phyloP scores from a whole-genome alignment of 1,140 invertebrate species.

The Plutomurus gul region DNA sequence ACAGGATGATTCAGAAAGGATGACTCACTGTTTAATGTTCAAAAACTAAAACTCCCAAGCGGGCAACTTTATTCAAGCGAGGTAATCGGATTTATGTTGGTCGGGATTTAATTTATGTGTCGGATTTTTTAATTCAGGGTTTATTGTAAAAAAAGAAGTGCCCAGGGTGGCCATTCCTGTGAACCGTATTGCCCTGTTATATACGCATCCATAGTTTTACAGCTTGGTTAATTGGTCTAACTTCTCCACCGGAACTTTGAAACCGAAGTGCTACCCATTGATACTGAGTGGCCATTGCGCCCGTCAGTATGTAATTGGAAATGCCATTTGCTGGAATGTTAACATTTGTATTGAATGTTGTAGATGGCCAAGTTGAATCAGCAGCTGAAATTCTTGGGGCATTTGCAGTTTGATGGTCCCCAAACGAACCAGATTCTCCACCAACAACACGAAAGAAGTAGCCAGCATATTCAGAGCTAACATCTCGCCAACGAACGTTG shows the following conservation, averaged over 20 bases:
- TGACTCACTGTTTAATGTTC: too few species aligned
- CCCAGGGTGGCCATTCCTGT: too few species aligned
- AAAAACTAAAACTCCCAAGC: too few species aligned
- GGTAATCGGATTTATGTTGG: too few species aligned
- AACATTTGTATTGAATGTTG: background rate
- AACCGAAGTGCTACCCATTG: too few species aligned
- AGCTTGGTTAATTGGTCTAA: background rate
- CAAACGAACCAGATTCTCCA: background rate
- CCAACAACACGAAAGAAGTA: constrained; percentile 32
- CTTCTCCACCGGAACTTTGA: background rate
- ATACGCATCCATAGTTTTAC: background rate
- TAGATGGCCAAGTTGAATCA: background rate
- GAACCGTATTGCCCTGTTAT: too few species aligned
- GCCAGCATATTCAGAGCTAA: constrained; percentile 16
- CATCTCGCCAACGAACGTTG: background rate
- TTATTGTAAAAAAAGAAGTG: too few species aligned
- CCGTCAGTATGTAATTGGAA: background rate
- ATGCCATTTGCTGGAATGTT: background rate
- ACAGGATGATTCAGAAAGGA: too few species aligned
- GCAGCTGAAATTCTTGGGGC: background rate
- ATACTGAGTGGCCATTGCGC: too few species aligned
- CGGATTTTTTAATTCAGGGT: too few species aligned
- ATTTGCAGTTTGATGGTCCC: background rate
- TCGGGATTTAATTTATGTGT: too few species aligned
- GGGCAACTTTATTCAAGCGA: too few species aligned